These are phyloP conservation scores for Tyrannus savana DNA, from an alignment of 2,113 vertebrate genomes.

Conservation along the genomic window DNA sequence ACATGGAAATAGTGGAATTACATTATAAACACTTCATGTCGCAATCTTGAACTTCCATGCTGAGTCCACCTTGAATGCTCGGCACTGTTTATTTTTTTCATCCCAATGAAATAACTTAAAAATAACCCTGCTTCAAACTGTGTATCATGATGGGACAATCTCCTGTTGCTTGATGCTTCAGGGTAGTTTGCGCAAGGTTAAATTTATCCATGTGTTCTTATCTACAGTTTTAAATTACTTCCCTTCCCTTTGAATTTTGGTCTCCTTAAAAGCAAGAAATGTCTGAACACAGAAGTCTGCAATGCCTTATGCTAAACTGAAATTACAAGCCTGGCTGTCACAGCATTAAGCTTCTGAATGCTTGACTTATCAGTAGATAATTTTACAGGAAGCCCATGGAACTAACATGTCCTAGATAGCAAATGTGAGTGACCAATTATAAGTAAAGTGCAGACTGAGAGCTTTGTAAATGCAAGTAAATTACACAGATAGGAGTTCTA, in stretches of 20 bases:
- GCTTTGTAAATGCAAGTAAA: slow-evolving; percentile 37
- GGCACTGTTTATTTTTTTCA: background rate
- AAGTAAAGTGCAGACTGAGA: slow-evolving; percentile 34
- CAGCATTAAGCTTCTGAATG: background rate
- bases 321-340: slow-evolving; percentile 10
- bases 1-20: background rate
- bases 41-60: background rate
- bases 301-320: slow-evolving; percentile 26
- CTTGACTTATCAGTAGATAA: slow-evolving; percentile 14
- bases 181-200: background rate
- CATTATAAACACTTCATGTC: background rate
- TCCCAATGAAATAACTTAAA: background rate
- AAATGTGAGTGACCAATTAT: slow-evolving; percentile 33
- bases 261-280: background rate
- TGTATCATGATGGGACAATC: background rate
- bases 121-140: background rate
- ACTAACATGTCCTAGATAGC: slow-evolving; percentile 18
- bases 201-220: background rate
- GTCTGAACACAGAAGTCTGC: background rate
- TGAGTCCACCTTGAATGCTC: background rate
- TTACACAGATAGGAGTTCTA: background rate
- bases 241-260: background rate
- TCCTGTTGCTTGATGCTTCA: background rate
- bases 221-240: background rate
- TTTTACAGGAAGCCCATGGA: slow-evolving; percentile 10